Evolutionary conservation across 2,797 vertebrate species (phyloP).

Genomic region (Pitangus sulphuratus): DNA sequence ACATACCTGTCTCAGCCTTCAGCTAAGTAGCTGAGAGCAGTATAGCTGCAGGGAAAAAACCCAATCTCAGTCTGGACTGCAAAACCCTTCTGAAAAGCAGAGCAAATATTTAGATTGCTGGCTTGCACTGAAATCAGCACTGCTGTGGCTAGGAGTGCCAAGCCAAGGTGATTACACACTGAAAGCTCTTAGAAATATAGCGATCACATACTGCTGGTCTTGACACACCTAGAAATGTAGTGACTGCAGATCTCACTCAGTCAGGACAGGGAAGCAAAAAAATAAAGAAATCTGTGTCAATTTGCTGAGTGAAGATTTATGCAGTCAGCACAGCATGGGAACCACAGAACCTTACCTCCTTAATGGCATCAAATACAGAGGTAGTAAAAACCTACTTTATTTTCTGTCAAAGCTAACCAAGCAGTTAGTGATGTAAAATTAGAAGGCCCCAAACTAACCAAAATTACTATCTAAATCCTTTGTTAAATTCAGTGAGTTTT

Average conservation of each 20-base stretch:
- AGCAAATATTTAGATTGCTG: constrained; percentile 8
- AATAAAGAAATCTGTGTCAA: neutral
- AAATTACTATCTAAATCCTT: neutral
- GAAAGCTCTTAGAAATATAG: neutral
- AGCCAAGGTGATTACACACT: neutral
- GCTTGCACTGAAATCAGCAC: neutral
- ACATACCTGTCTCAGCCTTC: neutral
- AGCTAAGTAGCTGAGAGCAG: neutral
- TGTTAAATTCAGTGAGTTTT: neutral
- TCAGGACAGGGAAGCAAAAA: neutral
- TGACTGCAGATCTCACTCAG: neutral
- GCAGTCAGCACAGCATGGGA: neutral
- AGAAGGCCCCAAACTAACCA: neutral
- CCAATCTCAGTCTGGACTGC: neutral
- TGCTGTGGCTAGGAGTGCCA: neutral
- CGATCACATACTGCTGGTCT: neutral
- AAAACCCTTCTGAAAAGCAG: constrained; percentile 8
- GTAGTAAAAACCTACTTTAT: neutral
- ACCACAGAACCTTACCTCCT: neutral
- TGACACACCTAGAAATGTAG: neutral
- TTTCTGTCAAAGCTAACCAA: neutral
- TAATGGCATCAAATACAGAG: neutral
- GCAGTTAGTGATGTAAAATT: neutral
- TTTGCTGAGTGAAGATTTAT: neutral
- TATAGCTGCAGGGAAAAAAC: neutral